phyloP scores from a whole-genome alignment of 1,140 invertebrate genomes.

The Heliconius melpomene region DNA sequence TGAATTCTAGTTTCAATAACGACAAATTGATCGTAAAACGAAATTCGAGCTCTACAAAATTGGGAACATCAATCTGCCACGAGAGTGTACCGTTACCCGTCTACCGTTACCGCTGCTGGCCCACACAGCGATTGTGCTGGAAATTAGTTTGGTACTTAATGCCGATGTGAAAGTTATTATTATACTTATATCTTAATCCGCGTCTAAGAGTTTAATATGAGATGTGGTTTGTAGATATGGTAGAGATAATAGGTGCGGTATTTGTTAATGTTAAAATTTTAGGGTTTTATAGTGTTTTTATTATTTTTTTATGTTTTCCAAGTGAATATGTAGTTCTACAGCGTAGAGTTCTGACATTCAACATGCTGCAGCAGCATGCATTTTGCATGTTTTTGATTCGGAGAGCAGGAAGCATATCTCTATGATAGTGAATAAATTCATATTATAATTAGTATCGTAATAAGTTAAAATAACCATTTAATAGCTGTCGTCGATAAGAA shows the following conservation, averaged over 20 bases:
- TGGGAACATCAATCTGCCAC: conserved; percentile 30
- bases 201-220: neutral
- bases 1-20: conserved; percentile 26
- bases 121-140: conserved; percentile 10
- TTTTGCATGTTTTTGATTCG: no score
- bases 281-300: no score
- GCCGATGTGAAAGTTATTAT: neutral
- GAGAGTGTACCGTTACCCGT: conserved; percentile 25
- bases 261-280: no score
- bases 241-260: neutral
- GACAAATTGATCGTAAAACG: conserved; percentile 21
- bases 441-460: no score
- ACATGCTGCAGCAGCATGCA: no score
- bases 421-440: no score
- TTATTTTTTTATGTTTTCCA: no score
- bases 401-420: no score
- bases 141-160: conserved; percentile 20
- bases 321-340: no score
- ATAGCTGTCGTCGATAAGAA: neutral
- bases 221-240: neutral
- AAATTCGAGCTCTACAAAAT: conserved; percentile 23
- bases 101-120: conserved; percentile 26
- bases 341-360: no score
- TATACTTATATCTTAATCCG: neutral
- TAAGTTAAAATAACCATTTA: no score